Base-by-base conservation (phyloP, 92 coral and sea anemone genomes). In the Desmophyllum pertusum region DNA sequence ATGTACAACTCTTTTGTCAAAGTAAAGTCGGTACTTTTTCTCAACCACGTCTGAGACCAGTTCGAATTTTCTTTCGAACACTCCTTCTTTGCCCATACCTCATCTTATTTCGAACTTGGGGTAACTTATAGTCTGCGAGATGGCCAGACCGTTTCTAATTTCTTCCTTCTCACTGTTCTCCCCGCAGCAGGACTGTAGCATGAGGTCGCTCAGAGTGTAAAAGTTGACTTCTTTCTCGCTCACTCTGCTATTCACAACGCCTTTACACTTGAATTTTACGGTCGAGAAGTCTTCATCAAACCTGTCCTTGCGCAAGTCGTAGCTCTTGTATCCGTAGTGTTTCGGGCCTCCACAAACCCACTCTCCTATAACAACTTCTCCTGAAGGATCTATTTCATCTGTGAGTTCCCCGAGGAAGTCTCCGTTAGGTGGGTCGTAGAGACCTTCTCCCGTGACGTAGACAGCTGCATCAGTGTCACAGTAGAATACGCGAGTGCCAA, bases 331-430 rank as follows among this genome's bases (percentile, higher is more conserved):
- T 0, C 50, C 70, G 48, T 81, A 81, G 68, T 81, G 41, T 51
- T 81, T 81, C 19, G 78, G 65, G 10, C 86, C 86, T 25, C 78
- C 86, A 19, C 79, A 81, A 27, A 70, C 79, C 55, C 55, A 81
- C 36, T 70, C 70, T 31, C 70, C 70, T 29, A 29, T 33, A 30
- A 29, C 70, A 2, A 64, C 70, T 10, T 64, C 39, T 64, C 39
- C 38, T 30, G 37, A 33, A 7, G 15, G 17, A 1, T 64, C 70
- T 0, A 64, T 2, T 31, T 64, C 70, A 27, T 64, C 39, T 17
- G 70, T 64, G 14, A 29, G 21, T 5, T 64, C 39, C 5, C 70
- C 70, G 19, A 64, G 70, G 11, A 29, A 29, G 18, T 64, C 40
- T 4, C 70, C 70, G 21, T 7, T 30, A 19, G 39, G 70, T 29